Base-by-base conservation (phyloP, 1,140 invertebrate species). In the Latrodectus geometricus region DNA sequence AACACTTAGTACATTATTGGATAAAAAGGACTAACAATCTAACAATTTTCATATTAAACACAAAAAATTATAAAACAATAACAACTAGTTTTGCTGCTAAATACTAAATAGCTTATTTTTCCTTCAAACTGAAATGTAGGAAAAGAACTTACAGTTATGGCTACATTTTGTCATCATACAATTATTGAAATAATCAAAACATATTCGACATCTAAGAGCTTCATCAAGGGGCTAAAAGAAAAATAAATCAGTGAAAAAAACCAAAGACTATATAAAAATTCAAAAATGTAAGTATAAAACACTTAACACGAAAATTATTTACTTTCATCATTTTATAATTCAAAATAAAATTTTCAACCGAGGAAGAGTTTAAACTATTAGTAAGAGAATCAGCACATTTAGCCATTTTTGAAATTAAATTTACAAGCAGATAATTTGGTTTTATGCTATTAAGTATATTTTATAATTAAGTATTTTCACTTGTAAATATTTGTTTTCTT, bases 161-260 rank as follows among this genome's bases (percentile, higher is more conserved):
- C 56, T 83, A 49, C 80, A 83, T 74, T 83, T 83, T 15, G 80
- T 83, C 9, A 83, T 74, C 70, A 83, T 74, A 49, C 70, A 83
- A 12, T 61, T 74, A 17, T 83, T 74, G 35, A 83, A 83, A 74
- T 83, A 83, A 12, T 83, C 80, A 50, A 56, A 73, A 20, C 80
- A 83, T 5, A 83, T 83, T 65, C 70, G 52, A 49, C 80, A 83
- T 14, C 80, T 20, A 2, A 83, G 21, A 48, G 56, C 54, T 49
- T 74, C 70, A 74, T 83, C 80, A 9, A 83, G 35, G 49, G 80
- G 70, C 80, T 83, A 50, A 11, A 83, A 83, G 9, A 66, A 65
- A 74, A 50, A 74, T 5, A 21, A 50, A 52, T 69, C 12, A 20
- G 11, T 35, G 23, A 3, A 65, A 3, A 49, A 49, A 66, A 14